Evolutionary conservation across 2,797 vertebrate species (phyloP).

Genomic region (Gobionotothen gibberifrons): DNA sequence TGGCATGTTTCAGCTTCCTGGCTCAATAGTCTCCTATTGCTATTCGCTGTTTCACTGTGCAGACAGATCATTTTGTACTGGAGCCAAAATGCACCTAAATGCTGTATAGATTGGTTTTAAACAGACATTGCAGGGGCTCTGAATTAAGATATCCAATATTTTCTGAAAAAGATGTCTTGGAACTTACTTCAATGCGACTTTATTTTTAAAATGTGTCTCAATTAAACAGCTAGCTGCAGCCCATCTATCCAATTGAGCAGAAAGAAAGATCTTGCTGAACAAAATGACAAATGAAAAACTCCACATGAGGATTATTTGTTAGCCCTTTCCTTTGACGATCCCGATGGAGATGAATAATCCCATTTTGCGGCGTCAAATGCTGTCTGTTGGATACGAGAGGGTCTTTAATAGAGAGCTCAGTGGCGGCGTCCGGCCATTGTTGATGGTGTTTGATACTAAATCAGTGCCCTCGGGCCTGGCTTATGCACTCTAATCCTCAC

Average conservation of each 20-base stretch:
- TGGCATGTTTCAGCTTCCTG: constrained; percentile 21
- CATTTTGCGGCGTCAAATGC: constrained; percentile 39
- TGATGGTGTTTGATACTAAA: constrained; percentile 70
- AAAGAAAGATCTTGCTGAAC: not conserved
- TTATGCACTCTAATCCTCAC: constrained; percentile 75
- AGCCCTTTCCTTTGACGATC: constrained; percentile 20
- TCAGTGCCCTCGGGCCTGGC: constrained; percentile 60
- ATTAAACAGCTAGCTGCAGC: not conserved
- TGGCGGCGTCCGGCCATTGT: constrained; percentile 54
- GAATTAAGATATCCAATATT: not conserved
- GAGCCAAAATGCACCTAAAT: not conserved
- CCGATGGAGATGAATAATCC: constrained; percentile 48
- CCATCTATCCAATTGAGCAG: not conserved
- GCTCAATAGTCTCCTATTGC: constrained; percentile 31
- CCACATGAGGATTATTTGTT: constrained; percentile 19
- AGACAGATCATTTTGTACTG: constrained; percentile 14
- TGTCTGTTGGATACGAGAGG: constrained; percentile 56
- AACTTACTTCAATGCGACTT: not conserved
- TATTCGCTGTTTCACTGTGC: constrained; percentile 1
- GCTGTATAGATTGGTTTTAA: constrained; percentile 18
- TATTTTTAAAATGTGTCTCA: not conserved
- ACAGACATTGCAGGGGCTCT: not conserved
- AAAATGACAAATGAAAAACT: not conserved
- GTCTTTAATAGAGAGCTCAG: constrained; percentile 65
- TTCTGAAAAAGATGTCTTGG: not conserved